These are phyloP conservation scores for Anorthoa munda DNA, from an alignment of 2,888 invertebrate species.

Conservation along the genomic window DNA sequence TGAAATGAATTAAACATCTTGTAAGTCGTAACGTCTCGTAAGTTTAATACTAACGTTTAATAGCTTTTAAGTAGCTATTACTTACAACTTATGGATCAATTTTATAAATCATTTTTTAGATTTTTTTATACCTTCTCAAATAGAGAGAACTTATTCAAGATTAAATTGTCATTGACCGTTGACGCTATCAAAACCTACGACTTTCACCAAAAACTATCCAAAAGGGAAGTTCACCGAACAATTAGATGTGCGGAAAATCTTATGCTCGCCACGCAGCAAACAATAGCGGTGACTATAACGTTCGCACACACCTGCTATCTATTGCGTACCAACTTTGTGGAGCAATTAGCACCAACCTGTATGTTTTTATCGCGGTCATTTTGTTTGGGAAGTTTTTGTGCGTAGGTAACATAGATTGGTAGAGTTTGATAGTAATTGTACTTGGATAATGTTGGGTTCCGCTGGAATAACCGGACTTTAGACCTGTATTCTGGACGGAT, in stretches of 20 bases:
- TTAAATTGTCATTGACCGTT: background rate
- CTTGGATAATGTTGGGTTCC: background rate
- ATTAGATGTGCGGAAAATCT: conserved; percentile 18
- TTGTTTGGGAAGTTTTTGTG: background rate
- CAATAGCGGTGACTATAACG: conserved; percentile 8
- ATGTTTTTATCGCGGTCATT: conserved; percentile 39
- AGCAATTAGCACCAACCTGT: conserved; percentile 46
- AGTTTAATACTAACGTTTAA: too few species aligned
- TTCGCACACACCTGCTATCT: conserved; percentile 25
- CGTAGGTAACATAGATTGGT: background rate
- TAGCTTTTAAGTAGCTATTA: too few species aligned
- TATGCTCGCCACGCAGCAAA: conserved; percentile 26
- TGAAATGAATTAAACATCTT: background rate
- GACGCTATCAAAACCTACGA: background rate
- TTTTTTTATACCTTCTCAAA: too few species aligned
- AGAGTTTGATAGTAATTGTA: conserved; percentile 10
- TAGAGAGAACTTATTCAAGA: background rate
- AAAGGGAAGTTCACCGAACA: background rate
- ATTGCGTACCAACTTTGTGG: conserved; percentile 35
- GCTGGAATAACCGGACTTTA: background rate
- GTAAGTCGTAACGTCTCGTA: too few species aligned
- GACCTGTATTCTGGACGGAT: too few species aligned
- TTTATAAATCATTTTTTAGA: too few species aligned
- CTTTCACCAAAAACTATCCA: background rate
- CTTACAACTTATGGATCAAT: too few species aligned